A percentile compares a stretch with the other conserved stretches of the same genome.
phyloP scores from a whole-genome alignment of 2,113 vertebrate species.

The Coptodon rendalli region DNA sequence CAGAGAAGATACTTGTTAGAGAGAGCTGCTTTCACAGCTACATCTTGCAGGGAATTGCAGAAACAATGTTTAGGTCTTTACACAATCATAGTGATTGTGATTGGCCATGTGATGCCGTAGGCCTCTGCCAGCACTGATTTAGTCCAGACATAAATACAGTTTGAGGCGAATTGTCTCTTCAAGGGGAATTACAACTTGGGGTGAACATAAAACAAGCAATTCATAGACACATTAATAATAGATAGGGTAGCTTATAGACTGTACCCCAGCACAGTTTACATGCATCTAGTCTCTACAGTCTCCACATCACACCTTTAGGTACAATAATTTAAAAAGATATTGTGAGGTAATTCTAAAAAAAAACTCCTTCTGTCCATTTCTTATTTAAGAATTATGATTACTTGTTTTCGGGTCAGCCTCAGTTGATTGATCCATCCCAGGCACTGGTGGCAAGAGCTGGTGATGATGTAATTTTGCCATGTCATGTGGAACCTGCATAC shows the following conservation, averaged over 20 bases:
- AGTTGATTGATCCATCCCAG: background rate
- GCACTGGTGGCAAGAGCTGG: fast-evolving
- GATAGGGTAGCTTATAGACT: too few relatives aligned
- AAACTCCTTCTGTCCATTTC: fast-evolving
- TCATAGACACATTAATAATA: too few relatives aligned
- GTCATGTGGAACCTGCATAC: fast-evolving
- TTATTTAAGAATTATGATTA: background rate
- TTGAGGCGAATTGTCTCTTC: background rate
- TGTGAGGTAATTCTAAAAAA: fast-evolving
- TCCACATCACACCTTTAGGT: background rate
- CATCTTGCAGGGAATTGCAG: background rate
- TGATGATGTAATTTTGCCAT: background rate
- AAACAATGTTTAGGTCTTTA: background rate
- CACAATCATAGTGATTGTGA: fast-evolving
- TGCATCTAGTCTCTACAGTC: fast-evolving
- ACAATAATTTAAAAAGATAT: fast-evolving
- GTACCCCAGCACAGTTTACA: background rate
- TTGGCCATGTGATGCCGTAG: fast-evolving
- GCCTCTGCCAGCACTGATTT: fast-evolving
- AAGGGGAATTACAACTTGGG: fast-evolving
- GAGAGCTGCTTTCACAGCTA: fast-evolving
- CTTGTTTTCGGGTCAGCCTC: background rate
- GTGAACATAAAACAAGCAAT: background rate
- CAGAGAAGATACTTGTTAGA: background rate
- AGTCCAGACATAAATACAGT: fast-evolving